Conservation (phyloP, 2,888 invertebrate genomes). For the Drosophila pseudotakahashii region DNA sequence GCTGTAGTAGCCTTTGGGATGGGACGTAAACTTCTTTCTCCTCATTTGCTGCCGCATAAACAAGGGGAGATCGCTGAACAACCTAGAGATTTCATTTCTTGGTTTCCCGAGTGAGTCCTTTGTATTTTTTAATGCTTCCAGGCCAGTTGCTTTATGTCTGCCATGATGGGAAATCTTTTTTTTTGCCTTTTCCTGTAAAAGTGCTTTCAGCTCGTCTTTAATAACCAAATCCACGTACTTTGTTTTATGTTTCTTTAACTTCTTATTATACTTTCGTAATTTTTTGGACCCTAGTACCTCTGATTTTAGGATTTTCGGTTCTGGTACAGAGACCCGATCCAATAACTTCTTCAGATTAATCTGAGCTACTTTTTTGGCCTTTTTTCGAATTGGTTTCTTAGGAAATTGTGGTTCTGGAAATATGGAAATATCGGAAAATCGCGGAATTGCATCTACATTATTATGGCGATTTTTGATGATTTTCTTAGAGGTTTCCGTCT, state of each 20-base stretch:
- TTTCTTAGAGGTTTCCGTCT: neutral
- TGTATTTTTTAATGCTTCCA: too few species aligned
- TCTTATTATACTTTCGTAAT: neutral
- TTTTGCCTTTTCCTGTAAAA: neutral
- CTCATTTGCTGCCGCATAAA: neutral
- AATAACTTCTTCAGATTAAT: neutral
- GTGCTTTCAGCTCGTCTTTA: neutral
- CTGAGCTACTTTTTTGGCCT: neutral
- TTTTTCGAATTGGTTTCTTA: neutral
- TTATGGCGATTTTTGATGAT: neutral
- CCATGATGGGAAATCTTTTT: neutral
- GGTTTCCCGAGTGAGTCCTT: neutral
- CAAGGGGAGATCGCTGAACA: neutral
- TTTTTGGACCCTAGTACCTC: neutral
- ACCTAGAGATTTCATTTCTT: neutral
- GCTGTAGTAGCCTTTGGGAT: neutral
- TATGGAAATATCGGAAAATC: neutral
- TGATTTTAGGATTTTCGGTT: neutral
- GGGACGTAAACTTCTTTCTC: neutral
- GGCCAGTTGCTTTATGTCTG: neutral
- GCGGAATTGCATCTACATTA: too few species aligned
- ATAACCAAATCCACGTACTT: neutral
- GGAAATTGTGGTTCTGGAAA: neutral
- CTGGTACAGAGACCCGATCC: neutral
- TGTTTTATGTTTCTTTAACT: neutral